Evolutionary conservation across 2,888 invertebrate genomes (phyloP), one percentile per base, ranked within the genome.

Genomic region (Seladonia tumulorum): DNA sequence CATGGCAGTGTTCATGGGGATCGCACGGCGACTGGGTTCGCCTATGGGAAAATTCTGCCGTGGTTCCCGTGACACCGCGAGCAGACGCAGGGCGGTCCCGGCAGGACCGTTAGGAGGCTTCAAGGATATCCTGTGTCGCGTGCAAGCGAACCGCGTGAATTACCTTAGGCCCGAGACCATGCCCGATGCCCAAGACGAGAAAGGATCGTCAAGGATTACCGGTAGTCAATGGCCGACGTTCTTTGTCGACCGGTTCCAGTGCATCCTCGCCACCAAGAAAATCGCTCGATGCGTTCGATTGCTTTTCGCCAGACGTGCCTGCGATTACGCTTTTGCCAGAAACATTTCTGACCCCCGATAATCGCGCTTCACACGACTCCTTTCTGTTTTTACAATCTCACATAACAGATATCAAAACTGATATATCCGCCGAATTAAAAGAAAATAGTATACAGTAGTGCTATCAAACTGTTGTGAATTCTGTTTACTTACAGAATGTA

Each of bases 121-220:
- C 93, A 93, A 94, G 94, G 94, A 94, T 94, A 94, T 94, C 94
- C 93, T 93, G 94, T 93, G 94, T 94, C 94, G 91, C 91, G 91
- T 93, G 92, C 91, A 92, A 93, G 90, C 90, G 90, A 94, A 90
- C 93, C 91, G 92, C 92, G 92, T 92, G 91, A 94, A 92, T 93
- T 93, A 92, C 92, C 92, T 92, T 91, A 88, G 68, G 42, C 35
- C 86, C 83, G 80, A 71, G 79, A 45, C 77, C 74, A 22, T 22
- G 75, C 82, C 76, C 85, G 86, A 83, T 76, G 71, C 70, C 72
- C 82, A 85, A 84, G 82, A 86, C 79, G 86, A 81, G 89, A 86
- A 89, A 91, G 87, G 91, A 92, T 91, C 91, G 89, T 91, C 92
- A 91, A 92, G 90, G 91, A 91, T 92, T 91, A 83, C 83, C 84